Conservation (phyloP, 2,797 vertebrate species). For the Rhincodon typus region DNA sequence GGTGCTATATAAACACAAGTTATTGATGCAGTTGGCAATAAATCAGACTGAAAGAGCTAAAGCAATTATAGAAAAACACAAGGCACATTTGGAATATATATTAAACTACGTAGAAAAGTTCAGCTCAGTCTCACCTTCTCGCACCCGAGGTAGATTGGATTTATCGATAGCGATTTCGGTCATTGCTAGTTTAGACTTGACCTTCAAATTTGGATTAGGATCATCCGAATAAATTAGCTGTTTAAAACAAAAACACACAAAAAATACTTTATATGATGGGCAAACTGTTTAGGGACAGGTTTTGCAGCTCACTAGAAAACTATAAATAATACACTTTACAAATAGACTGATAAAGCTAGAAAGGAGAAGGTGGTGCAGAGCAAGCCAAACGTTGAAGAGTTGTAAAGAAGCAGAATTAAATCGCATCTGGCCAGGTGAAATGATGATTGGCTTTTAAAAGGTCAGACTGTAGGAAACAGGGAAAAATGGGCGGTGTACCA, state of each 20-base stretch:
- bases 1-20: not conserved
- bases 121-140: not conserved
- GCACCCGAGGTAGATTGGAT: not conserved
- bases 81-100: not conserved
- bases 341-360: not conserved
- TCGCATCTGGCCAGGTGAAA: not conserved
- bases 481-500: not conserved
- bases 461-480: not conserved
- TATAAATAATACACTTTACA: not conserved
- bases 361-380: not conserved
- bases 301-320: not conserved
- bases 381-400: not conserved
- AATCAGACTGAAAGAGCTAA: not conserved
- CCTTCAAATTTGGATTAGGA: not conserved
- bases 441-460: not conserved
- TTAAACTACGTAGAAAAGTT: not conserved
- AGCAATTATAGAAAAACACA: not conserved
- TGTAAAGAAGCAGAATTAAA: not conserved
- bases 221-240: not conserved
- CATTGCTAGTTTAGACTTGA: not conserved
- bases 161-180: conserved; percentile 5
- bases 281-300: not conserved
- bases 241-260: not conserved
- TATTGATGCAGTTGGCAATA: not conserved
- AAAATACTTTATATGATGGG: not conserved